Conservation (phyloP, 1,140 invertebrate species). For the Procambarus virginalis region DNA sequence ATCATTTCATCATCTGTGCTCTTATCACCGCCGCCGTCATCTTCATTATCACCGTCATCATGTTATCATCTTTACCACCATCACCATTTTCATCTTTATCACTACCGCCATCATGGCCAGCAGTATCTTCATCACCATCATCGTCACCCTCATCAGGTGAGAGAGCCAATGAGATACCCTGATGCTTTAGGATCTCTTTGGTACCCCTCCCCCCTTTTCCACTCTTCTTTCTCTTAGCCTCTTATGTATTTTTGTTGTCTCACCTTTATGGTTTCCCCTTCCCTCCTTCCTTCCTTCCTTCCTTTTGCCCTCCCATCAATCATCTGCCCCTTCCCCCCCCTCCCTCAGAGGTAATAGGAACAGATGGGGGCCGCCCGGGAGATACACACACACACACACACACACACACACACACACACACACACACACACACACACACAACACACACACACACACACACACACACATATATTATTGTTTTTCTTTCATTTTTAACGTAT, state of each 20-base stretch:
- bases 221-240: neutral
- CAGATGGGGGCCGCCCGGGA: slow-evolving; percentile 37
- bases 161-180: too few species aligned
- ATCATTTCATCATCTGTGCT: neutral
- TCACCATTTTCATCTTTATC: neutral
- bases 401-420: too few species aligned
- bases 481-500: slow-evolving; percentile 22
- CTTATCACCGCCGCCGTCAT: neutral
- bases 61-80: neutral
- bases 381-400: neutral
- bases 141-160: neutral
- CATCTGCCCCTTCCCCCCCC: neutral
- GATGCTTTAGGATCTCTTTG: too few species aligned
- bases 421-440: too few species aligned
- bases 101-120: too few species aligned
- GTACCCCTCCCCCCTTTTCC: neutral
- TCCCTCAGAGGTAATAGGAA: neutral
- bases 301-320: neutral
- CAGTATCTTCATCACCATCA: too few species aligned
- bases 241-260: neutral
- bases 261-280: neutral
- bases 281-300: neutral
- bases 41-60: neutral
- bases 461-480: too few species aligned
- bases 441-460: too few species aligned